Conservation (phyloP, 2,888 invertebrate genomes). For the Aphodius sticticus region DNA sequence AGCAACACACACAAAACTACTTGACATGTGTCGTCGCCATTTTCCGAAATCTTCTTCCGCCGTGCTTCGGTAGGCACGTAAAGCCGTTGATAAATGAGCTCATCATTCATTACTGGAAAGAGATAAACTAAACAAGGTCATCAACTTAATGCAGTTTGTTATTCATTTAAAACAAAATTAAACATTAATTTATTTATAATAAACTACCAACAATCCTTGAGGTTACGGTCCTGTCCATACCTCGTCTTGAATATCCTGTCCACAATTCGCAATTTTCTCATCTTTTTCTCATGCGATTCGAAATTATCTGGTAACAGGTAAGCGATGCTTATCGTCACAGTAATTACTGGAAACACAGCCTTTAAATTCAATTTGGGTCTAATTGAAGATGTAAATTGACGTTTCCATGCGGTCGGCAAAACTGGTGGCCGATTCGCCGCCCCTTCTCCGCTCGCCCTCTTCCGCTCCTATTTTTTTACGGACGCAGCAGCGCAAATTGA, state of each 20-base stretch:
- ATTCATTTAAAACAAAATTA: not conserved
- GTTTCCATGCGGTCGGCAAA: not conserved
- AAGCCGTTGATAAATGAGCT: too few relatives aligned
- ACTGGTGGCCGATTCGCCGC: constrained; percentile 8
- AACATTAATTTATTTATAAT: not conserved
- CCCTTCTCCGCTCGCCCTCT: not conserved
- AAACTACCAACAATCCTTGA: not conserved
- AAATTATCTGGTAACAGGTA: not conserved
- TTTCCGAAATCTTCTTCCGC: too few relatives aligned
- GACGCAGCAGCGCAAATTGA: constrained; percentile 19
- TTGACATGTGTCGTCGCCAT: too few relatives aligned
- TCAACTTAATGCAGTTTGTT: too few relatives aligned
- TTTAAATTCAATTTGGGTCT: constrained; percentile 22
- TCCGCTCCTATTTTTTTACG: not conserved
- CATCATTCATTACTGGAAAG: too few relatives aligned
- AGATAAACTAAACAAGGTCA: too few relatives aligned
- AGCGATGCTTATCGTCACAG: constrained; percentile 17
- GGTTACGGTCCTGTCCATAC: not conserved
- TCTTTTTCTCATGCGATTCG: not conserved
- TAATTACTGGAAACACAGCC: constrained; percentile 9
- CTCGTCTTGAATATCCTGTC: not conserved
- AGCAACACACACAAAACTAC: too few relatives aligned
- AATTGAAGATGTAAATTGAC: constrained; percentile 20
- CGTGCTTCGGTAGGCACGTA: too few relatives aligned
- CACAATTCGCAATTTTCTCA: not conserved